Conservation (phyloP, 2,797 vertebrate genomes). For the Gymnocypris eckloni region DNA sequence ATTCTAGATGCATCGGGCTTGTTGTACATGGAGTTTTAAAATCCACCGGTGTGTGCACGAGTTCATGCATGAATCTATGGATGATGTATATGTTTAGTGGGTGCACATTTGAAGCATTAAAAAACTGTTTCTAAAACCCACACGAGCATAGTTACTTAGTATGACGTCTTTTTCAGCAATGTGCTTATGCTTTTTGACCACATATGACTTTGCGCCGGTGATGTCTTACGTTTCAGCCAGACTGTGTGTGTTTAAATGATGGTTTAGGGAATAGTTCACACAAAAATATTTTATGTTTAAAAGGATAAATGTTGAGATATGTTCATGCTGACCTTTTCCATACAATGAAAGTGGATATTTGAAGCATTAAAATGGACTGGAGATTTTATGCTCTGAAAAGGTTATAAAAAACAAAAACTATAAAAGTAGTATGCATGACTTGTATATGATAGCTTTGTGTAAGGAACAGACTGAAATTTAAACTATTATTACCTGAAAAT, state of each 20-base stretch:
- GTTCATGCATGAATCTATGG: background rate
- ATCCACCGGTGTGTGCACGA: conserved; percentile 1
- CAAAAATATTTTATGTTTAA: background rate
- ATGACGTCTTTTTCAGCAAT: background rate
- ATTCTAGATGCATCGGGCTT: conserved; percentile 42
- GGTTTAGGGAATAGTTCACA: background rate
- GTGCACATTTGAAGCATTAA: background rate
- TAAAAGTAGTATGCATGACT: no score
- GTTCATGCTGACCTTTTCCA: background rate
- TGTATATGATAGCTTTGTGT: background rate
- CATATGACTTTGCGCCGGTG: background rate
- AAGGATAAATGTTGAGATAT: background rate
- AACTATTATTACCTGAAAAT: background rate
- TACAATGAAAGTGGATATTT: background rate
- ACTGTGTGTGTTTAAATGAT: background rate
- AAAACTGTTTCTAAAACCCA: background rate
- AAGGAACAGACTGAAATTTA: background rate
- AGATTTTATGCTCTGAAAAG: background rate
- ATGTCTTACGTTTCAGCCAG: background rate
- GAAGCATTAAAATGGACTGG: no score
- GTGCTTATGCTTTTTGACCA: background rate
- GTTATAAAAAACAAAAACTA: background rate
- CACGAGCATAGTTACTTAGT: background rate
- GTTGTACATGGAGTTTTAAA: conserved; percentile 8
- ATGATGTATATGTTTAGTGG: conserved; percentile 20